Percentiles rank a stretch among this genome's conserved stretches.
Conservation (phyloP, 2,888 invertebrate genomes). For the Lepidonotus clava region DNA sequence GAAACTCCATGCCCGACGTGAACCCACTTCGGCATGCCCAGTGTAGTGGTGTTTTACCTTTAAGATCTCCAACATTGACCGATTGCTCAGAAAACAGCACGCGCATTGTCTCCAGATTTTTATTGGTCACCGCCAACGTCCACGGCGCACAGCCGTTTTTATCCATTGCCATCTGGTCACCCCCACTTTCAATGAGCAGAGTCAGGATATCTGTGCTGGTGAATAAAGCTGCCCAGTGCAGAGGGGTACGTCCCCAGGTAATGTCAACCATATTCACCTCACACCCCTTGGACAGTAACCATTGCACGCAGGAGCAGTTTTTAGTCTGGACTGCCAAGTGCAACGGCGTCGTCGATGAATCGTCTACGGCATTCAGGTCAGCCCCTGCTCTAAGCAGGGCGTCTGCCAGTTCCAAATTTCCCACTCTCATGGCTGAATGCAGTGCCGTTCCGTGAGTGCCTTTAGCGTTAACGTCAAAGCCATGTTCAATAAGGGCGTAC, state of each 20-base stretch:
- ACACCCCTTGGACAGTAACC: background rate
- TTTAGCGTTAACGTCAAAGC: slow-evolving; percentile 11
- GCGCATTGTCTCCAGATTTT: background rate
- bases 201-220: slow-evolving; percentile 33
- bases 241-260: slow-evolving; percentile 21
- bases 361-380: slow-evolving; percentile 13
- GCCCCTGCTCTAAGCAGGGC: background rate
- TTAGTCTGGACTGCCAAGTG: slow-evolving; percentile 43
- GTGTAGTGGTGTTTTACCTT: slow-evolving; percentile 26
- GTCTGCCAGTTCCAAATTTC: slow-evolving; percentile 6
- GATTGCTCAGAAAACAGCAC: slow-evolving; percentile 21
- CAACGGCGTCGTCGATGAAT: slow-evolving; percentile 4
- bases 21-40: slow-evolving; percentile 47
- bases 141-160: slow-evolving; percentile 40
- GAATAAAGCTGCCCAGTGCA: slow-evolving; percentile 42
- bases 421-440: slow-evolving; percentile 36
- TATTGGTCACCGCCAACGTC: slow-evolving; percentile 36
- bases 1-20: slow-evolving; percentile 26
- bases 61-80: slow-evolving; percentile 10
- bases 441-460: slow-evolving; percentile 31
- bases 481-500: slow-evolving; percentile 16
- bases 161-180: background rate
- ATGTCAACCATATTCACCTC: background rate
- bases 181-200: background rate
- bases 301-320: slow-evolving; percentile 1